phyloP scores from a whole-genome alignment of 2,113 vertebrate species.

The human (Homo sapiens) region DNA sequence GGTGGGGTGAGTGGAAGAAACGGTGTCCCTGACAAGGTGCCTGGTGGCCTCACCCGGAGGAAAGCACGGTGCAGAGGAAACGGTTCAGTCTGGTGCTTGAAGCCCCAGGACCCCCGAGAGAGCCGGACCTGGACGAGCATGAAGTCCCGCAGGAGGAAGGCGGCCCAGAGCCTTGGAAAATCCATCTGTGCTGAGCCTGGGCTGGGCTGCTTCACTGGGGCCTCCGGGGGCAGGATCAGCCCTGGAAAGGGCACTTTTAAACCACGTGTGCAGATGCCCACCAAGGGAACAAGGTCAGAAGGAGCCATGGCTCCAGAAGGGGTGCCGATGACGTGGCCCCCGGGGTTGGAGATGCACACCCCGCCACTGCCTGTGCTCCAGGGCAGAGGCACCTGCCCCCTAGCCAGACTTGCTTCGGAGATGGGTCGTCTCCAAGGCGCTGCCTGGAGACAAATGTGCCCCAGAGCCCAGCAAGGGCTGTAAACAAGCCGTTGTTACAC shows the following conservation, averaged over 20 bases:
- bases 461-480: not conserved
- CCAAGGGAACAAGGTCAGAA: not conserved
- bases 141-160: no score
- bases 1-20: accelerated
- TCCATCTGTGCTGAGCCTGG: no score
- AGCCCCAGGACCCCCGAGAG: not conserved
- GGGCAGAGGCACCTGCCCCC: accelerated
- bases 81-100: accelerated
- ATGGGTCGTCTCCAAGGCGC: not conserved
- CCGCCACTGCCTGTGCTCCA: no score
- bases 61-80: not conserved
- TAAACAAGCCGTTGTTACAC: accelerated
- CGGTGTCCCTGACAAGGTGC: accelerated
- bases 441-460: no score
- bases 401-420: not conserved
- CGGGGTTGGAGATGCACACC: not conserved
- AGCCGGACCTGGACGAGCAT: accelerated
- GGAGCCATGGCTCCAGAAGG: not conserved
- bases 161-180: accelerated
- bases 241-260: not conserved
- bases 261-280: accelerated
- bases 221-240: accelerated
- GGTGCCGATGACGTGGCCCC: accelerated
- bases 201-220: no score
- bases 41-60: accelerated